These are phyloP conservation scores for Peromyscus melanophrys DNA, from an alignment of 2,797 vertebrate genomes.

Conservation along the genomic window DNA sequence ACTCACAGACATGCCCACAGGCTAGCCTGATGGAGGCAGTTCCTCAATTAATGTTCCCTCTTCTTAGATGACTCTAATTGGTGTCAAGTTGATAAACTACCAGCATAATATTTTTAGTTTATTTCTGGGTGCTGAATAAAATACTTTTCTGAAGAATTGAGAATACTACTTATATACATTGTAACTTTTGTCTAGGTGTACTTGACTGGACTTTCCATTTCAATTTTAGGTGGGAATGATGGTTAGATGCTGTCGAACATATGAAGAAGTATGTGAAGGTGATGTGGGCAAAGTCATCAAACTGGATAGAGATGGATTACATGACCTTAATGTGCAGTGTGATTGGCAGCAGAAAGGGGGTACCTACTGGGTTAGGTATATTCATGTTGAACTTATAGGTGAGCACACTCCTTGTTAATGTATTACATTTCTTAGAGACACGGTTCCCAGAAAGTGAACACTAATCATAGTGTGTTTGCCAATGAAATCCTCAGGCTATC, in stretches of 20 bases:
- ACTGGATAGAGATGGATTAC: slow-evolving; percentile 97
- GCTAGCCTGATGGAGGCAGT: not conserved
- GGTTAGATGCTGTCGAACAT: slow-evolving; percentile 98
- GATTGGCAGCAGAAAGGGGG: slow-evolving; percentile 99
- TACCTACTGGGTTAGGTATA: slow-evolving; percentile 99
- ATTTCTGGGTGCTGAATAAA: not conserved
- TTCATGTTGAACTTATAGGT: slow-evolving; percentile 98
- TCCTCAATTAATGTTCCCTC: not conserved
- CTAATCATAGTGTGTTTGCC: slow-evolving; percentile 42
- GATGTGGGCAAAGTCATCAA: slow-evolving; percentile 99
- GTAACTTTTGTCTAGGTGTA: not conserved
- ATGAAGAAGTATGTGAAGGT: slow-evolving; percentile 98
- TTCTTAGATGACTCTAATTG: not conserved
- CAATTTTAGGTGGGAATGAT: slow-evolving; percentile 97
- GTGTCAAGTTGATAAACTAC: not conserved
- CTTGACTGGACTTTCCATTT: not conserved
- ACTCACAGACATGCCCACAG: not conserved
- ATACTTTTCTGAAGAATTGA: not conserved
- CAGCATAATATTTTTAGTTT: not conserved
- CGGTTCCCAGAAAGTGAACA: not conserved
- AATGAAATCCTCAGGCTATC: slow-evolving; percentile 92
- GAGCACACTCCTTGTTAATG: slow-evolving; percentile 71
- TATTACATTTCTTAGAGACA: not conserved
- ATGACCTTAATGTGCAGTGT: slow-evolving; percentile 98
- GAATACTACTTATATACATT: not conserved